Conservation (phyloP, 2,888 invertebrate genomes). For the Ectemnius continuus region DNA sequence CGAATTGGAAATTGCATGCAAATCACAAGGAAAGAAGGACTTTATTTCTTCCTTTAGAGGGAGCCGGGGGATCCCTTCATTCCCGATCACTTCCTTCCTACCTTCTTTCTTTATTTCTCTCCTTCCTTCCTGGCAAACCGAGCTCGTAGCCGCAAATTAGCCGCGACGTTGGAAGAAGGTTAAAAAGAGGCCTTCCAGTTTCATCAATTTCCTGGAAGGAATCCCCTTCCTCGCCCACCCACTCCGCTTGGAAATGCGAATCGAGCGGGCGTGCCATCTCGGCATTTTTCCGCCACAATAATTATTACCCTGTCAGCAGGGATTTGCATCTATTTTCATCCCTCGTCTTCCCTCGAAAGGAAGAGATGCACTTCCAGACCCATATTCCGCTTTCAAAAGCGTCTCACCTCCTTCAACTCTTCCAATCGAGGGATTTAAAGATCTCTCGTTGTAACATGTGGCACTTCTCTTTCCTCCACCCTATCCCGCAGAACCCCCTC, state of each 20-base stretch:
- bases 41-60: slow-evolving; percentile 62
- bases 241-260: slow-evolving; percentile 38
- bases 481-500: background rate
- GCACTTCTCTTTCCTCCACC: no score
- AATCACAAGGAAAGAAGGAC: slow-evolving; percentile 64
- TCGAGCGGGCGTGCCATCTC: slow-evolving; percentile 39
- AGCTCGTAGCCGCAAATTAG: slow-evolving; percentile 69
- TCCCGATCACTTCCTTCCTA: slow-evolving; percentile 56
- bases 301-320: slow-evolving; percentile 41
- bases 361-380: background rate
- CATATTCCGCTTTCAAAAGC: no score
- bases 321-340: slow-evolving; percentile 54
- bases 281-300: slow-evolving; percentile 43
- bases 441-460: no score
- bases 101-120: slow-evolving; percentile 53
- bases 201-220: slow-evolving; percentile 9
- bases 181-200: slow-evolving; percentile 60
- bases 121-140: slow-evolving; percentile 71
- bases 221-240: slow-evolving; percentile 15
- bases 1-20: slow-evolving; percentile 65
- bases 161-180: slow-evolving; percentile 66
- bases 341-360: background rate
- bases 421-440: no score
- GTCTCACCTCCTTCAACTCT: no score
- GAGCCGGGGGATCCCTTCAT: slow-evolving; percentile 41